phyloP scores from a whole-genome alignment of 1,140 invertebrate species.

The Philotrypesis tridentata region DNA sequence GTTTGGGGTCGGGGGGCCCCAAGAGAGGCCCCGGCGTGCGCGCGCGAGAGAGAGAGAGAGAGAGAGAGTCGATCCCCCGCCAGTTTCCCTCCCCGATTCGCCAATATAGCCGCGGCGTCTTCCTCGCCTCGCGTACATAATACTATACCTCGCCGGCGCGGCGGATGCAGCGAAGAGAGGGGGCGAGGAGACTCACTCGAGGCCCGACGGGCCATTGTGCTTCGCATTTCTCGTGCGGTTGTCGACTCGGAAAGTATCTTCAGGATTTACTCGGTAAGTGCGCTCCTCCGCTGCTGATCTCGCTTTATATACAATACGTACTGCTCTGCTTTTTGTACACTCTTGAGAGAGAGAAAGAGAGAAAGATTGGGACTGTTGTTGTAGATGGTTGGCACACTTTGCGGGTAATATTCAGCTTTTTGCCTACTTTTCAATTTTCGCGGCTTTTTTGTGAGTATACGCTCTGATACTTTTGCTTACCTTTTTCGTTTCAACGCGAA shows the following conservation, averaged over 20 bases:
- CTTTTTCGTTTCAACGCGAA: too few relatives aligned
- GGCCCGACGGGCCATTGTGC: slow-evolving; percentile 60
- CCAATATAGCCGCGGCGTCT: neutral
- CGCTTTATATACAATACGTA: too few relatives aligned
- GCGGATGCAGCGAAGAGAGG: neutral
- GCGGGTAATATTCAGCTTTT: too few relatives aligned
- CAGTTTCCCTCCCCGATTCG: neutral
- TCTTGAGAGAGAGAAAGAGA: neutral
- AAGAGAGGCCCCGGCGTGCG: neutral
- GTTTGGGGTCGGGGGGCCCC: too few relatives aligned
- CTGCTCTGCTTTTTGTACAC: too few relatives aligned
- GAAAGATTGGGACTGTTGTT: too few relatives aligned
- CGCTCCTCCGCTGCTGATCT: neutral
- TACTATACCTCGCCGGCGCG: slow-evolving; percentile 49
- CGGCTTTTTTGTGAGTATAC: too few relatives aligned
- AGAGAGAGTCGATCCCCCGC: slow-evolving; percentile 32
- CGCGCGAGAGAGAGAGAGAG: too few relatives aligned
- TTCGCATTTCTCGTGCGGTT: slow-evolving; percentile 75
- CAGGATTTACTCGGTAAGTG: slow-evolving; percentile 71
- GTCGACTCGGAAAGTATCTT: slow-evolving; percentile 74
- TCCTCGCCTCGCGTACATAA: too few relatives aligned
- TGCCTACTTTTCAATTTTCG: too few relatives aligned
- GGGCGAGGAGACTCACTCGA: neutral
- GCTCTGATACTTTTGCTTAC: too few relatives aligned
- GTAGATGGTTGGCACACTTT: too few relatives aligned